A percentile compares a stretch with the other conserved stretches of the same genome.
phyloP scores from a whole-genome alignment of 2,113 vertebrate genomes.

The Oxygymnocypris stewartii region DNA sequence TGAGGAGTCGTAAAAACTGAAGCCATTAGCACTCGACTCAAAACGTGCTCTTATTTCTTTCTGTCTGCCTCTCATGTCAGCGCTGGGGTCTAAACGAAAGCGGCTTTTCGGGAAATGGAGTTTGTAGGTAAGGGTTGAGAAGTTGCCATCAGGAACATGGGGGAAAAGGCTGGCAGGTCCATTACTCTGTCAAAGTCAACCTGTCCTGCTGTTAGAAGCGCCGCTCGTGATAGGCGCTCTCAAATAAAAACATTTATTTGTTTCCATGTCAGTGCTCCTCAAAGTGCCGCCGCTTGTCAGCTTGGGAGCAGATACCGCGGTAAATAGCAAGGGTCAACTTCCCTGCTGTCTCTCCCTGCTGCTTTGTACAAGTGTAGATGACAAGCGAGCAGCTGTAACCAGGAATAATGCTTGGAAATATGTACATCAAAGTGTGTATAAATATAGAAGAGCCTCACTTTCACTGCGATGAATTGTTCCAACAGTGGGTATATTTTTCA shows the following conservation, averaged over 20 bases:
- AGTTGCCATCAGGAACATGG: conserved; percentile 32
- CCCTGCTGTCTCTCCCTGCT: conserved; percentile 33
- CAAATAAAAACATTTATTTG: conserved; percentile 70
- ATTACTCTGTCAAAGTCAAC: conserved; percentile 71
- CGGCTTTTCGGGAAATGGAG: conserved; percentile 34
- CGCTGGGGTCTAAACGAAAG: conserved; percentile 11
- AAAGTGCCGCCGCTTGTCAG: conserved; percentile 60
- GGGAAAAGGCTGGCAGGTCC: conserved; percentile 66
- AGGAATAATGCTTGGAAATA: neutral
- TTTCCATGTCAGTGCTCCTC: conserved; percentile 63
- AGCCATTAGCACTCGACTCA: conserved; percentile 14
- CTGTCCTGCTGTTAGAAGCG: conserved; percentile 57
- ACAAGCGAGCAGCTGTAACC: conserved; percentile 30
- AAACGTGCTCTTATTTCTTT: conserved; percentile 15
- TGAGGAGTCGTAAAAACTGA: conserved; percentile 33
- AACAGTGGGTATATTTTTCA: conserved; percentile 1
- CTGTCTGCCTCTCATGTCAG: conserved; percentile 9
- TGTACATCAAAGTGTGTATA: neutral
- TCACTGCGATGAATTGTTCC: neutral
- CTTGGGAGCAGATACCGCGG: conserved; percentile 54
- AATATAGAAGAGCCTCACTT: neutral
- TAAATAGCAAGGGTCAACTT: conserved; percentile 23
- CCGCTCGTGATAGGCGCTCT: conserved; percentile 63
- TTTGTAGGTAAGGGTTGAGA: conserved; percentile 23
- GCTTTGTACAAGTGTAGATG: conserved; percentile 42